phyloP scores from a whole-genome alignment of 2,888 invertebrate species.

The Andrena bucephala region DNA sequence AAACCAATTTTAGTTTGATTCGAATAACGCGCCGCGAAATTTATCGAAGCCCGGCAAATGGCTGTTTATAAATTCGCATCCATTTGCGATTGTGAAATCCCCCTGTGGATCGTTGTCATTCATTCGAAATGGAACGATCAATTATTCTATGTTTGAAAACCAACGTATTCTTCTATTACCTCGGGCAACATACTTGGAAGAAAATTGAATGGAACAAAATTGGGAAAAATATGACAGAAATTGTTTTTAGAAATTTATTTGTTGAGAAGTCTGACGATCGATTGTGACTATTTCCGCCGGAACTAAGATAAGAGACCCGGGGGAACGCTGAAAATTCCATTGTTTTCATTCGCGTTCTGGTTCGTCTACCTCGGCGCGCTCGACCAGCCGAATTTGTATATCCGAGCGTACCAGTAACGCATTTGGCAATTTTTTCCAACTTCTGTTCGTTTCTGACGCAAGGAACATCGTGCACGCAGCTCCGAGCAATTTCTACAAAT shows the following conservation, averaged over 20 bases:
- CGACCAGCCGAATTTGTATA: background rate
- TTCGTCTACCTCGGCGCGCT: background rate
- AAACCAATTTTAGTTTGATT: conserved; percentile 18
- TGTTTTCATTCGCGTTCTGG: too few relatives aligned
- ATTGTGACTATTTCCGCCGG: too few relatives aligned
- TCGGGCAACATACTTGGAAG: too few relatives aligned
- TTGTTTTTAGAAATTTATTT: conserved; percentile 6
- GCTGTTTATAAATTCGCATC: conserved; percentile 9
- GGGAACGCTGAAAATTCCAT: too few relatives aligned
- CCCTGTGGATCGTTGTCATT: conserved; percentile 7
- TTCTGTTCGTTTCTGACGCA: background rate
- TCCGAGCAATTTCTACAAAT: conserved; percentile 1
- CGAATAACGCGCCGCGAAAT: conserved; percentile 3
- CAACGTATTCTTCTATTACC: background rate
- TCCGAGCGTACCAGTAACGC: background rate
- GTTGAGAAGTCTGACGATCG: background rate
- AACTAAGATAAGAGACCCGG: too few relatives aligned
- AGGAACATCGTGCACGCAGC: background rate
- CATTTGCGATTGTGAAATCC: background rate
- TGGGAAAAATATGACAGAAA: too few relatives aligned
- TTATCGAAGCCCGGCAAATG: background rate
- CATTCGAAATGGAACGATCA: background rate
- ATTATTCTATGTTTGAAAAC: background rate
- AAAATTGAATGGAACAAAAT: too few relatives aligned
- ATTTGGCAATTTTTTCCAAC: background rate